These are phyloP conservation scores for Hedychridium roseum DNA, from an alignment of 2,888 invertebrate genomes.

Conservation along the genomic window DNA sequence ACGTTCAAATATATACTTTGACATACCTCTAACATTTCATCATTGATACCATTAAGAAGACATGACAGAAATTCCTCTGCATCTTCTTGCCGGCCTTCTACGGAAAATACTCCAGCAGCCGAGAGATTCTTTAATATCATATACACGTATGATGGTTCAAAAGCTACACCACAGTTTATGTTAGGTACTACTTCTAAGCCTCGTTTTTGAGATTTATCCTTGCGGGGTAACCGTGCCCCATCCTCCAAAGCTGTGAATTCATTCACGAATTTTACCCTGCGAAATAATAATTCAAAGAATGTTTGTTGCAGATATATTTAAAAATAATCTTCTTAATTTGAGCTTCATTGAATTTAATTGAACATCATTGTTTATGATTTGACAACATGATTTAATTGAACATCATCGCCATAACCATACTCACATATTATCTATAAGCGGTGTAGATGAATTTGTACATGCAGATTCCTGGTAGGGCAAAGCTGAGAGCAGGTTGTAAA, in stretches of 20 bases:
- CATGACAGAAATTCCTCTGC: conserved; percentile 96
- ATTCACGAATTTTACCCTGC: conserved; percentile 78
- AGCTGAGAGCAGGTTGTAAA: conserved; percentile 88
- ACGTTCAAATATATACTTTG: no score
- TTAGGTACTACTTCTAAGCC: conserved; percentile 63
- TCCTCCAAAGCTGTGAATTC: conserved; percentile 78
- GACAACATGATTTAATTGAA: no score
- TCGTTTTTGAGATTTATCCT: conserved; percentile 63
- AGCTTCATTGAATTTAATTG: conserved; percentile 4
- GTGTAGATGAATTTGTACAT: conserved; percentile 70
- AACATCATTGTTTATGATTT: background rate
- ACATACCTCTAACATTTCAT: conserved; percentile 94
- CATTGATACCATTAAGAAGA: conserved; percentile 91
- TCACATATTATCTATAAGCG: conserved; percentile 93
- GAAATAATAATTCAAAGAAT: conserved; percentile 13
- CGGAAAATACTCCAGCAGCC: conserved; percentile 73
- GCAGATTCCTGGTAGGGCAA: conserved; percentile 72
- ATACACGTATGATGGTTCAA: conserved; percentile 89
- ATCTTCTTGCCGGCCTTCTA: conserved; percentile 94
- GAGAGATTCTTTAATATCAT: conserved; percentile 82
- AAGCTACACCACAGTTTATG: conserved; percentile 78
- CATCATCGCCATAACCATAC: conserved; percentile 64
- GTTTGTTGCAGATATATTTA: conserved; percentile 2
- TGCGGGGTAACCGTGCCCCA: conserved; percentile 65
- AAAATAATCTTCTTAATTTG: background rate